A percentile compares a stretch with the other conserved stretches of the same genome.
These are phyloP conservation scores for Halichoerus grypus DNA, from an alignment of 2,113 vertebrate genomes.

Conservation along the genomic window DNA sequence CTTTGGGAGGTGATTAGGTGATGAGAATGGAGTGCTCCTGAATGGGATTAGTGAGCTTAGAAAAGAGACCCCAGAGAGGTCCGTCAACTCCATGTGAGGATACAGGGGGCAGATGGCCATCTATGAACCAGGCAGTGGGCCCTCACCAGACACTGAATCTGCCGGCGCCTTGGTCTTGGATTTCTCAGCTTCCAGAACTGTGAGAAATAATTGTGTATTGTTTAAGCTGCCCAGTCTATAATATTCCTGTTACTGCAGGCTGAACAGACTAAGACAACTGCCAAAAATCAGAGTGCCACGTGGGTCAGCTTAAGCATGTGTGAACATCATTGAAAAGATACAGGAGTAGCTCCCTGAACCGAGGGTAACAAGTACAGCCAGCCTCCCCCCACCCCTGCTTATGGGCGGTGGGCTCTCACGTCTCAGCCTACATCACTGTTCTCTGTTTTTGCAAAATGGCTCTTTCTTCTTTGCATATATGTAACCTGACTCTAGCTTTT, in stretches of 20 bases:
- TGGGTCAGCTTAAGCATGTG: not conserved
- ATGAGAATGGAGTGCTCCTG: not conserved
- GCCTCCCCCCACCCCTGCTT: not conserved
- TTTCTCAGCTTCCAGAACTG: not conserved
- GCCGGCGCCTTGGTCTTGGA: not conserved
- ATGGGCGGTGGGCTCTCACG: accelerated
- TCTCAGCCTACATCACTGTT: not conserved
- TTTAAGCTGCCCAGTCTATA: not conserved
- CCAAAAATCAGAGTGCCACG: not conserved
- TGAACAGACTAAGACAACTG: not conserved
- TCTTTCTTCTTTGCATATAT: not conserved
- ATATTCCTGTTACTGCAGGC: not conserved
- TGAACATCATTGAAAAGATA: not conserved
- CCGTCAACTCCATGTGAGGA: not conserved
- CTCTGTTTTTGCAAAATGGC: not conserved
- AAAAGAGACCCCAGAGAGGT: not conserved
- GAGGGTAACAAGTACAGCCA: not conserved
- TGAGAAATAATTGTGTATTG: not conserved
- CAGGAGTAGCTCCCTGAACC: not conserved
- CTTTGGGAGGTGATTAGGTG: not conserved
- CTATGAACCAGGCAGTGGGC: not conserved
- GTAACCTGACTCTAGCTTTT: not conserved
- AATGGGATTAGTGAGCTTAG: not conserved
- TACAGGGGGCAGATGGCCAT: not conserved
- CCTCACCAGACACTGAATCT: not conserved